Evolutionary conservation across 2,888 invertebrate genomes (phyloP), one percentile per base, ranked within the genome.

Genomic region (Helobdella robusta): DNA sequence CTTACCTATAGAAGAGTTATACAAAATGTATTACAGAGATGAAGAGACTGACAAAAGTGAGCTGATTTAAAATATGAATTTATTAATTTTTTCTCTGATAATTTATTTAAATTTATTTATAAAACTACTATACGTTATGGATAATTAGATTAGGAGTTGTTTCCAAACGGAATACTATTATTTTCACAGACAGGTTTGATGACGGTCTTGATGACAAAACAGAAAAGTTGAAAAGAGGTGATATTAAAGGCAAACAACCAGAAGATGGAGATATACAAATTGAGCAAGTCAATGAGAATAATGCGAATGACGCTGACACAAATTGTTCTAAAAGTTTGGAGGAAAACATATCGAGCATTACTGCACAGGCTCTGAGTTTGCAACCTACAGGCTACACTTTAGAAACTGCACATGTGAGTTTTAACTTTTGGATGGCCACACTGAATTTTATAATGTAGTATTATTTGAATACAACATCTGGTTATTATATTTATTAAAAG

Each of bases 381-480:
- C 95, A 97, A 81, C 97, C 97, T 2, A 97, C 92, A 78, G 97
- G 97, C 77, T 93, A 92, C 77, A 98, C 97, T 28, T 83, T 97
- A 72, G 89, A 91, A 73, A 92, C 93, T 66, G 91, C 95, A 64
- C 87, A 87, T 81, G 87, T 87, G 78, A 81, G 83, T 67, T 6
- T 5, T n/a, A 8, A 36, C 4, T 59, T 56, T 54, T 34, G 28
- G 32, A 11, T 32, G 11, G 11, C 20, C 54, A 52, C 11, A 15
- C 20, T 52, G 20, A 15, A 18, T 52, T 18, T 52, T 52, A 52
- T 35, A 34, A 32, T 59, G 2, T n/a, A 34, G 18, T 23, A 2
- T 2, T 34, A 32, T 6, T 2, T 32, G 15, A 28, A 5, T 8
- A 48, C n/a, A 5, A 15, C 20, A n/a, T n/a, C n/a, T n/a, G n/a